These are phyloP conservation scores for Saccostrea glomerata DNA, from an alignment of 1,140 invertebrate species.

Conservation along the genomic window DNA sequence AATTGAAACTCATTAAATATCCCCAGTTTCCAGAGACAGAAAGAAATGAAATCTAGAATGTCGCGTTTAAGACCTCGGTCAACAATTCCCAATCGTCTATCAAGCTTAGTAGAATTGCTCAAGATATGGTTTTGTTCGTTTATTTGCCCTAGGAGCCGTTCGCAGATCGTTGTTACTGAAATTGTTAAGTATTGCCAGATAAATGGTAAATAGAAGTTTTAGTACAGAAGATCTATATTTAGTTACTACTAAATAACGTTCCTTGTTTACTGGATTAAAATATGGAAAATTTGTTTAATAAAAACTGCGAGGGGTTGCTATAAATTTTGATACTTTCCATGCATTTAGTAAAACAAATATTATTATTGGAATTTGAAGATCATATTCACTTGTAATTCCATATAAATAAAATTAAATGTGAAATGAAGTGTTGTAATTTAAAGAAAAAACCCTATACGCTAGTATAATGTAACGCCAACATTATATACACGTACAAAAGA, in stretches of 20 bases:
- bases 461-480: no score
- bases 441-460: no score
- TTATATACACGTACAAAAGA: no score
- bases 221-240: background rate
- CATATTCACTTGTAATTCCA: no score
- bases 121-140: conserved; percentile 34
- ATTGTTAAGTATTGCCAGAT: conserved; percentile 22
- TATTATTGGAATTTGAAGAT: no score
- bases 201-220: conserved; percentile 9
- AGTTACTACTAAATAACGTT: background rate
- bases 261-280: background rate
- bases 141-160: background rate
- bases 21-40: background rate
- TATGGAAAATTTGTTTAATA: background rate
- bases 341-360: no score
- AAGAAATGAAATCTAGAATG: conserved; percentile 22
- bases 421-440: no score
- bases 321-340: no score
- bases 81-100: background rate
- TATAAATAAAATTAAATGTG: no score
- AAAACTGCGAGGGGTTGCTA: background rate
- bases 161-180: conserved; percentile 30
- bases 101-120: background rate
- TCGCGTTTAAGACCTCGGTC: conserved; percentile 14
- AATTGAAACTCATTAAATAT: conserved; percentile 29